Evolutionary conservation across 2,797 vertebrate species (phyloP).

Genomic region (Etheostoma nigrum): DNA sequence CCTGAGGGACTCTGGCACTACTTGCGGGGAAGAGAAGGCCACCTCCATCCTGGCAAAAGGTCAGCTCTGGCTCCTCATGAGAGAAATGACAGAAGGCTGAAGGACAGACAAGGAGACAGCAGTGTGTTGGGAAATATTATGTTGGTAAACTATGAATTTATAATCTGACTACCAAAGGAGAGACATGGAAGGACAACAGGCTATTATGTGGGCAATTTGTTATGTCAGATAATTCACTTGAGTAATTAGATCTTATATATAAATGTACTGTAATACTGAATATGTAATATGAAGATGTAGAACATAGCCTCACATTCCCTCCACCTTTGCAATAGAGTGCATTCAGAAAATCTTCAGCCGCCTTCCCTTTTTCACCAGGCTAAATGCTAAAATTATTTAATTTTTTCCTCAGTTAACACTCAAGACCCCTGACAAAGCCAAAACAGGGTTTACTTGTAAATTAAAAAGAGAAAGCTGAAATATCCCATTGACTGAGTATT

Average conservation of each 20-base stretch:
- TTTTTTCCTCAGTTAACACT: no score
- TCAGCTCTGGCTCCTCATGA: slow-evolving; percentile 40
- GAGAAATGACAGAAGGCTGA: slow-evolving; percentile 43
- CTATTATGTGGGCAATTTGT: neutral
- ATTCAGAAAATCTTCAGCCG: no score
- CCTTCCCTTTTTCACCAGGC: no score
- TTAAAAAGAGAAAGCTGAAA: no score
- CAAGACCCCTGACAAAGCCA: no score
- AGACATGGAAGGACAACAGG: neutral
- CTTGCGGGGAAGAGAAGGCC: slow-evolving; percentile 61
- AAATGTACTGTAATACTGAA: neutral
- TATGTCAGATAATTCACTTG: no score
- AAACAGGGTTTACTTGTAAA: no score
- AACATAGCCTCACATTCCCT: no score
- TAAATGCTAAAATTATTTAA: no score
- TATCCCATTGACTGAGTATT: no score
- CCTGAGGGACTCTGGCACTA: slow-evolving; percentile 44
- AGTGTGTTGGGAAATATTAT: neutral
- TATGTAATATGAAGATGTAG: neutral
- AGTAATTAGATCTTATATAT: no score
- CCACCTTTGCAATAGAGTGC: no score
- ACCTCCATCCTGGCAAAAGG: slow-evolving; percentile 82
- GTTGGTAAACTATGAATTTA: slow-evolving; percentile 2
- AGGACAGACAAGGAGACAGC: slow-evolving; percentile 32
- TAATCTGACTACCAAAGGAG: neutral